Conservation (phyloP, 2,113 vertebrate genomes). For the Hymenochirus boettgeri region DNA sequence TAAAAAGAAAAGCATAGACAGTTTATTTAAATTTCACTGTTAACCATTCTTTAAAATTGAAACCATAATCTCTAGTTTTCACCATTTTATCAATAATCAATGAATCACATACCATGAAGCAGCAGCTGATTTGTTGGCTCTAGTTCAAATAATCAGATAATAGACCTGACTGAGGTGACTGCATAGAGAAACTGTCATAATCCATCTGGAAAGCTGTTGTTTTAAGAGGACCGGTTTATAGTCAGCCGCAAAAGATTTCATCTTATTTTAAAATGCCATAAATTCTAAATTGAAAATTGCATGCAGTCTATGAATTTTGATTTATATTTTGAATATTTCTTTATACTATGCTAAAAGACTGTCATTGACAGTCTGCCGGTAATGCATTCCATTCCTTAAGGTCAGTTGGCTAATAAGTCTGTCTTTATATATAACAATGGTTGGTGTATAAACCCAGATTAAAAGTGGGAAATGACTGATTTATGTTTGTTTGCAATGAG, state of each 20-base stretch:
- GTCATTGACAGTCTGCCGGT: slow-evolving; percentile 54
- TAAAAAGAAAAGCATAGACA: too few relatives aligned
- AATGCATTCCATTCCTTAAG: slow-evolving; percentile 55
- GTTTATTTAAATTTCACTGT: too few relatives aligned
- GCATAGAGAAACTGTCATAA: slow-evolving; percentile 82
- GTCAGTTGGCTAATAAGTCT: slow-evolving; percentile 51
- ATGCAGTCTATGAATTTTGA: slow-evolving; percentile 80
- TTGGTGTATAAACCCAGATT: slow-evolving; percentile 19
- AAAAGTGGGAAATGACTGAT: slow-evolving; percentile 9
- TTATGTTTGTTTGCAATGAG: slow-evolving; percentile 12
- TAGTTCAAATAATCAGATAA: slow-evolving; percentile 82
- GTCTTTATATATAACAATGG: slow-evolving; percentile 7
- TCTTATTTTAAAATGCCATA: slow-evolving; percentile 94
- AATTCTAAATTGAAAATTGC: slow-evolving; percentile 84
- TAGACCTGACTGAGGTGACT: slow-evolving; percentile 73
- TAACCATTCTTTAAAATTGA: too few relatives aligned
- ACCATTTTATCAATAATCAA: slow-evolving; percentile 76
- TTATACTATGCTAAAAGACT: slow-evolving; percentile 71
- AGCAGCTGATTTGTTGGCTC: slow-evolving; percentile 91
- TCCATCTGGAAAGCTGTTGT: slow-evolving; percentile 77
- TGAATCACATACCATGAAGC: slow-evolving; percentile 74
- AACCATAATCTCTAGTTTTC: too few relatives aligned
- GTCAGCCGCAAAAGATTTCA: slow-evolving; percentile 80
- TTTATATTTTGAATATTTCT: slow-evolving; percentile 83
- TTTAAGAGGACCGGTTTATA: slow-evolving; percentile 87